Evolutionary conservation across 2,113 vertebrate genomes (phyloP).

Genomic region (Barbus barbus): DNA sequence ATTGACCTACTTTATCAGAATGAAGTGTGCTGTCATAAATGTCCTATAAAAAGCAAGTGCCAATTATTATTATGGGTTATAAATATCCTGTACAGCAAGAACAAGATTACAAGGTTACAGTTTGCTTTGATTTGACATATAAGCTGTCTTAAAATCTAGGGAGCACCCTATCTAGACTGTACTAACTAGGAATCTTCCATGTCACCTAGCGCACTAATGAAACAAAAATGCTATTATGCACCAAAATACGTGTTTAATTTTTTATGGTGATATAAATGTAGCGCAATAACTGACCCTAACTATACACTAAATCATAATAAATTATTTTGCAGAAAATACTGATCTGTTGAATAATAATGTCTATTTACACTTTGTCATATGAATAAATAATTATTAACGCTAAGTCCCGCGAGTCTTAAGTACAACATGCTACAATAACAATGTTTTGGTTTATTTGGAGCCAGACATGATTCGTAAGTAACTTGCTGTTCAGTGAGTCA

Average conservation of each 20-base stretch:
- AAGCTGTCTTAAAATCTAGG: neutral
- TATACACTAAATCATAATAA: neutral
- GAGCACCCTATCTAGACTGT: neutral
- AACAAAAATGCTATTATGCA: neutral
- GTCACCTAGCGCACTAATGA: neutral
- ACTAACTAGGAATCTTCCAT: neutral
- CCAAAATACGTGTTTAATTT: neutral
- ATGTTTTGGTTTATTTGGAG: neutral
- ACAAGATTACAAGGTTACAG: neutral
- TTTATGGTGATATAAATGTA: neutral
- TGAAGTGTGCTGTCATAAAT: neutral
- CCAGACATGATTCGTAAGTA: neutral
- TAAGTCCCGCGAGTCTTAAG: neutral
- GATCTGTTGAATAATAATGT: too few relatives aligned
- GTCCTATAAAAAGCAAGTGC: constrained; percentile 9
- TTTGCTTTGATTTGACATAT: neutral
- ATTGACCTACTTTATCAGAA: constrained; percentile 22
- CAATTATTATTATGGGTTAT: neutral
- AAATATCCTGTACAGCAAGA: constrained; percentile 3
- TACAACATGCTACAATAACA: neutral
- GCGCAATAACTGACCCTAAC: neutral
- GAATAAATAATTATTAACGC: neutral
- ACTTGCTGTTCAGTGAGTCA: neutral
- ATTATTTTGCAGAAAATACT: too few relatives aligned
- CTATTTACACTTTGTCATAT: neutral